Conservation (phyloP, 2,113 vertebrate genomes). For the Xiphias gladius region DNA sequence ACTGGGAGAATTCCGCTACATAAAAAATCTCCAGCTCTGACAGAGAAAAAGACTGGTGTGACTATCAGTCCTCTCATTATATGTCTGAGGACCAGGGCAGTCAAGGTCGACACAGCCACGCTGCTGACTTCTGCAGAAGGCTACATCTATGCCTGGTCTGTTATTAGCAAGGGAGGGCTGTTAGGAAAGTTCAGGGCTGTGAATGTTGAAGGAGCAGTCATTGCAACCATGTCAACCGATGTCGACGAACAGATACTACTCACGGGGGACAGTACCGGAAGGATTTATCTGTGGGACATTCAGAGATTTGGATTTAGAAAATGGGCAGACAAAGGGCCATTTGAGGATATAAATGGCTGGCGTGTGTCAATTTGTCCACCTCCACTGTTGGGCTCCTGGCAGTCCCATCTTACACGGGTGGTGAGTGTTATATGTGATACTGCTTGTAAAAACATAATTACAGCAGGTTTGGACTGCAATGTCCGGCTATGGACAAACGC, state of each 20-base stretch:
- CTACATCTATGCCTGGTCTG: slow-evolving; percentile 43
- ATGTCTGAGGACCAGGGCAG: slow-evolving; percentile 9
- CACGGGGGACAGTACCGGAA: slow-evolving; percentile 22
- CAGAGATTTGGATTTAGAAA: neutral
- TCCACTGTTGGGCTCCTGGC: slow-evolving; percentile 16
- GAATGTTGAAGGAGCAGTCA: neutral
- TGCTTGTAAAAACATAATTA: neutral
- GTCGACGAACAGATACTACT: neutral
- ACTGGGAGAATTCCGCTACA: neutral
- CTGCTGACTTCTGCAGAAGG: slow-evolving; percentile 1
- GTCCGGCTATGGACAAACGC: slow-evolving; percentile 25
- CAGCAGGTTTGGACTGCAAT: slow-evolving; percentile 24
- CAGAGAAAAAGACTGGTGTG: neutral
- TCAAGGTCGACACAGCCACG: neutral
- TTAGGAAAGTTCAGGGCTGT: slow-evolving; percentile 29
- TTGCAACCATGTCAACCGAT: slow-evolving; percentile 24
- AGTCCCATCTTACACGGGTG: neutral
- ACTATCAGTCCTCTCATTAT: neutral
- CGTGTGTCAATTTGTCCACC: neutral
- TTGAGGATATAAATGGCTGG: neutral
- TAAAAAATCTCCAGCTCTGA: neutral
- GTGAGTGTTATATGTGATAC: slow-evolving; percentile 1
- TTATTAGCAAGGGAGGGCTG: neutral
- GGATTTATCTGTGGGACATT: slow-evolving; percentile 35
- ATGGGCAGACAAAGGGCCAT: neutral